Base-by-base conservation (phyloP, 1,140 invertebrate genomes). In the Apis cerana region DNA sequence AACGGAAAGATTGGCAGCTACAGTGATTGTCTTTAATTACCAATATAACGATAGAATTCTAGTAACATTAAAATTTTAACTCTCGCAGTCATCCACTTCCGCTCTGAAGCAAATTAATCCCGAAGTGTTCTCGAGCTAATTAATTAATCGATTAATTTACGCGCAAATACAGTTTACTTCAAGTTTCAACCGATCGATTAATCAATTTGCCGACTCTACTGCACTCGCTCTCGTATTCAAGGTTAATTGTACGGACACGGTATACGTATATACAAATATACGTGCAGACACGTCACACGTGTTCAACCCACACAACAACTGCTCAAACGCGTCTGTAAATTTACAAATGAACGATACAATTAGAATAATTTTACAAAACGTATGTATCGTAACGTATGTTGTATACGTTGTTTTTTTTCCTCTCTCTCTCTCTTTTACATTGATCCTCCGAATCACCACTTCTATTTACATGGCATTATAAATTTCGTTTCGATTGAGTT, bases 121-220 rank as follows among this genome's bases (percentile, higher is more conserved):
- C 12, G 52, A 21, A 23, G 13, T 72, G 23, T 21, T 61, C 15
- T 3, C 56, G 17, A 59, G 72, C 62, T 33, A 68, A 82, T 82
- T 75, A 82, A 82, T 76, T 62, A 82, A 82, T 82, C 64, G 80
- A 76, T 76, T 67, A 75, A 67, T 80, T 72, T 61, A 61, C 72
- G 62, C 52, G 52, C 27, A 50, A 67, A 59, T 67, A 65, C 52
- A 33, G 12, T 43, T 67, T 27, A 17, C 27, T 50, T 67, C 23
- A 27, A 75, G 17, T 75, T 43, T 75, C 71, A 13, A 17, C 43
- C 64, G 15, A 82, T 82, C 72, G 72, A 81, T 81, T 61, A 76
- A 75, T 68, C 62, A 58, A 75, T 76, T 81, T 33, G 43, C 64
- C 54, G 33, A 27, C 19, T 76, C 33, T 27, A 0, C 7, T 50